Percentiles rank a stretch among this genome's conserved stretches.
Conservation (phyloP, 1,140 invertebrate genomes). For the Ptiloglossa arizonensis region DNA sequence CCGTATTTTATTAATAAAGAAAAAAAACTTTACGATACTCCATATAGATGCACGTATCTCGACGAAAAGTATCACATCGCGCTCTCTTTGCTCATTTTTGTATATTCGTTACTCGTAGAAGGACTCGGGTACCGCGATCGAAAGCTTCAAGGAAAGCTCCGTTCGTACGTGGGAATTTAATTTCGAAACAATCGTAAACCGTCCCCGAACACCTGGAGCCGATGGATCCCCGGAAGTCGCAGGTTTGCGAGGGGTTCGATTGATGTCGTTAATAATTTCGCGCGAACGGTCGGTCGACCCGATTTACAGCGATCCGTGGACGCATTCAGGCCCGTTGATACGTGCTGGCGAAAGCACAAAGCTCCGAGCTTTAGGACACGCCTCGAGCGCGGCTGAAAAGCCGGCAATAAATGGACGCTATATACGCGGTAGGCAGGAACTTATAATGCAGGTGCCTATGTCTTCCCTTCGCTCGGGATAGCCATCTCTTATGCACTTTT, state of each 20-base stretch:
- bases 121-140: too few species aligned
- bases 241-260: constrained; percentile 12
- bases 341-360: constrained; percentile 72
- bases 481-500: constrained; percentile 81
- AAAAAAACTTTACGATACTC: too few species aligned
- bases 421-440: constrained; percentile 69
- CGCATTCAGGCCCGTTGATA: constrained; percentile 62
- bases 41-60: too few species aligned
- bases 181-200: too few species aligned
- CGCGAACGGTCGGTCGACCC: constrained; percentile 45
- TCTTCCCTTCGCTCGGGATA: constrained; percentile 74
- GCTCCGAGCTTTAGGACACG: constrained; percentile 72
- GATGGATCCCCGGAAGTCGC: not conserved
- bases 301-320: constrained; percentile 53
- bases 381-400: constrained; percentile 73
- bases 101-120: too few species aligned
- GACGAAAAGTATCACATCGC: too few species aligned
- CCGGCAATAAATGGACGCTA: constrained; percentile 76
- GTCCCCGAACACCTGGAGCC: not conserved
- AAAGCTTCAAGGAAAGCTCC: too few species aligned
- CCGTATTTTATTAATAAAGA: too few species aligned
- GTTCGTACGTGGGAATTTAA: too few species aligned
- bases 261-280: constrained; percentile 38
- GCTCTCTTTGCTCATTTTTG: too few species aligned
- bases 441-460: constrained; percentile 75